Evolutionary conservation across 1,140 invertebrate species (phyloP), one percentile per base, ranked within the genome.

Genomic region (Brachionus rubens): DNA sequence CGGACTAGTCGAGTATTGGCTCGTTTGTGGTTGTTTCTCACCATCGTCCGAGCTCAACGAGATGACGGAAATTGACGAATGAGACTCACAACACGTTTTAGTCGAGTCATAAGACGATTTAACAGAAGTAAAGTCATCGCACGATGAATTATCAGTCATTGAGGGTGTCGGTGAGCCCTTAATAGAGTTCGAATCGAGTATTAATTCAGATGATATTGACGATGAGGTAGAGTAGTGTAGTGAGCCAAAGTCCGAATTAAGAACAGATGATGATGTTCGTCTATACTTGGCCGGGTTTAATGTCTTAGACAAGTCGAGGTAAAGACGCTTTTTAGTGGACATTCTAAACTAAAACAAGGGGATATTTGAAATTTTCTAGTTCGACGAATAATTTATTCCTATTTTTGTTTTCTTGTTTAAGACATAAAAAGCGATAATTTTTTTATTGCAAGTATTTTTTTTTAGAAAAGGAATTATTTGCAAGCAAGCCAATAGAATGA

Each of bases 321-420:
- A 41, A 36, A 65, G 12, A n/a, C 59, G 59, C 24, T 65, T 65
- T 21, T 46, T 65, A 21, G 19, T 36, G 10, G 59, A n/a, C n/a
- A n/a, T n/a, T n/a, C n/a, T n/a, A n/a, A n/a, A n/a, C n/a, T n/a
- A n/a, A n/a, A n/a, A n/a, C n/a, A n/a, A n/a, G n/a, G n/a, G n/a
- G n/a, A n/a, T n/a, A n/a, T n/a, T n/a, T n/a, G n/a, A n/a, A n/a
- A n/a, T 12, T 54, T 54, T 7, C 10, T 36, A 19, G 33, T 19
- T n/a, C 30, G 54, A 59, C 54, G 30, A 59, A 59, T 59, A 59
- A 59, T 59, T 59, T 59, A 59, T 59, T 59, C 54, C 54, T 59
- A 59, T 59, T 59, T 16, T 16, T 33, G 54, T 30, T 33, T 59
- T 33, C 33, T 33, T 33, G 36, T 28, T 33, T 16, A 59, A 33